Base-by-base conservation (phyloP, 2,113 vertebrate genomes). In the Ginglymostoma cirratum region DNA sequence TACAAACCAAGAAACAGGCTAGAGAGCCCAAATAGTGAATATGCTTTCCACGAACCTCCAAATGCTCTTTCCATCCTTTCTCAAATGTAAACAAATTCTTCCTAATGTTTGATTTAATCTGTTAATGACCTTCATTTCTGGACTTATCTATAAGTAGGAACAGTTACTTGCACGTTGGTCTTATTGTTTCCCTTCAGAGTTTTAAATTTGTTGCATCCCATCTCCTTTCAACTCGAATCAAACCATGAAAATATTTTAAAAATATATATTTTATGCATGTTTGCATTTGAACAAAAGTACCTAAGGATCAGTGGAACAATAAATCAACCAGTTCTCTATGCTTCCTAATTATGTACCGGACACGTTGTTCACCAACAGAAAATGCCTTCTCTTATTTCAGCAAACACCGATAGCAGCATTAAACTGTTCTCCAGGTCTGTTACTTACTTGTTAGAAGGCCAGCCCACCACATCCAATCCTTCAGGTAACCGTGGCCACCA, bases 381-480 rank as follows among this genome's bases (percentile, higher is more conserved):
- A 34, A 23, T 17, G 52, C 52, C 61, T 19, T 66, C 89, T 93
- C 61, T 42, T 38, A 38, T 93, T 67, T 93, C 89, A 65, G 52
- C 8, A 67, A 95, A 72, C 27, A 95, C 89, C 38, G 61, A 19
- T 17, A 45, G 21, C 23, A 5, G 42, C 5, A 3, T 45, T 45
- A 24, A 94, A 30, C 55, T 12, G 52, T 90, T 52, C 87, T 14
- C 87, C 34, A 48, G 14, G 4, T 19, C 34, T 92, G 30, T 38
- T 96, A 97, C 99, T 98, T 98, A 99, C 99, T 99, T 96, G 99
- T 99, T 85, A 99, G 96, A 95, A 99, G 97, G 94, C 99, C 99
- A 93, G 98, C 98, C 99, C 99, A 99, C 99, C 99, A 99, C 96
- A 99, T 97, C 97, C 98, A 97, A 96, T 99, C 99, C 96, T 98